These are phyloP conservation scores for Periphyllus acericola DNA, from an alignment of 2,888 invertebrate species.

Conservation along the genomic window DNA sequence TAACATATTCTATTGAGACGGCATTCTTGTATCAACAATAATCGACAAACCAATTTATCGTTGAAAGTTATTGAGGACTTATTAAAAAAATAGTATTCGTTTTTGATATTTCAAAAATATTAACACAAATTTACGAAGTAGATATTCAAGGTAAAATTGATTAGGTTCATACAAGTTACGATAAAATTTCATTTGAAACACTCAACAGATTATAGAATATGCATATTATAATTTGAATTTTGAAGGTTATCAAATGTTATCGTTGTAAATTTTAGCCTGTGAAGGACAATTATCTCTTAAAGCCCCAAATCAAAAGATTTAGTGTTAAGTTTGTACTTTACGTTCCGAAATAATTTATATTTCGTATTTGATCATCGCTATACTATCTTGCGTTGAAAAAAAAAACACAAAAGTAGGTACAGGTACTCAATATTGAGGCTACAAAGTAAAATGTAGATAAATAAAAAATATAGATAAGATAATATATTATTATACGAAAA, in stretches of 20 bases:
- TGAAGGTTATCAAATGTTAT: background rate
- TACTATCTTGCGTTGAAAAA: background rate
- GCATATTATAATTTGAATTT: conserved; percentile 8
- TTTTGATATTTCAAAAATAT: background rate
- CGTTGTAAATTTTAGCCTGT: background rate
- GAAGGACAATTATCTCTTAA: conserved; percentile 6
- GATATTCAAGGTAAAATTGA: background rate
- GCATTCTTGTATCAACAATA: too few relatives aligned
- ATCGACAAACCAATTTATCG: background rate
- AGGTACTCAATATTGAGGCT: too few relatives aligned
- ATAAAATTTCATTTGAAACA: conserved; percentile 3
- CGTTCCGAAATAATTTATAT: conserved; percentile 1
- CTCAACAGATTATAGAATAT: background rate
- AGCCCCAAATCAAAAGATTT: background rate
- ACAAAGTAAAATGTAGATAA: too few relatives aligned
- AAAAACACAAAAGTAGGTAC: too few relatives aligned
- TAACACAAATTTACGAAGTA: background rate
- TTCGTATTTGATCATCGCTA: conserved; percentile 2
- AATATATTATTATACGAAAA: too few relatives aligned
- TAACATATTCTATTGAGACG: too few relatives aligned
- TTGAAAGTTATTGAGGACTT: background rate
- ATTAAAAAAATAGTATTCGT: background rate
- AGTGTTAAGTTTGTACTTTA: background rate
- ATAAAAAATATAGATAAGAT: too few relatives aligned
- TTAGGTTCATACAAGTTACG: background rate